Base-by-base conservation (phyloP, 2,888 invertebrate species). In the Meta bourneti region DNA sequence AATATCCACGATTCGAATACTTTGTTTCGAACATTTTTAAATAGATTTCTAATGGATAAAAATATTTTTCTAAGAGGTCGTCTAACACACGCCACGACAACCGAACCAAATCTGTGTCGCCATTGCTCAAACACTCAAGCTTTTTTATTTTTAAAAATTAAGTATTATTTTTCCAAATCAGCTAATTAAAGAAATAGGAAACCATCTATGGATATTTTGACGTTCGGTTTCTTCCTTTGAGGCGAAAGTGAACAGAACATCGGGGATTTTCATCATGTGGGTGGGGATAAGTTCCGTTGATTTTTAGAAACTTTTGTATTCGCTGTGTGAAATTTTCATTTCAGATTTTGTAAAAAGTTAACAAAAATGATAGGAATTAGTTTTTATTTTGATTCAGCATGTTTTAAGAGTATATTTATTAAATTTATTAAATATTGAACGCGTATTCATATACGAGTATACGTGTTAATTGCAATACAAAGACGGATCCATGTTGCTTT, bases 51-150 rank as follows among this genome's bases (percentile, higher is more conserved):
- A 80, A 80, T 20, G n/a, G 19, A n/a, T 13, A 80, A 87, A 87
- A 87, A 54, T 54, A 72, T 20, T 49, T 80, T 20, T 91, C 82
- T 87, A 79, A 82, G 72, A 83, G 61, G 87, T 78, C 86, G 83
- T 82, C 91, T 91, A 91, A 80, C 91, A 91, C 91, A 91, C 83
- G 54, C 20, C n/a, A 51, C 69, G 61, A n/a, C 69, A 16, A 19
- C 83, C 72, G 48, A 79, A 87, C 52, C 69, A 79, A 87, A 91
- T 54, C 78, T 79, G 71, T 87, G 91, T 75, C 91, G 87, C 87
- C 87, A 91, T 91, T 91, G 71, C 83, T 87, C 49, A 51, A 77
- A 83, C 74, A 80, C 52, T 69, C n/a, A 61, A 84, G 20, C 71
- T 74, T 83, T 90, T 90, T 90, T 79, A 78, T 78, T 86, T 86